Evolutionary conservation across 2,888 invertebrate species (phyloP).

Genomic region (Drosophila recens): DNA sequence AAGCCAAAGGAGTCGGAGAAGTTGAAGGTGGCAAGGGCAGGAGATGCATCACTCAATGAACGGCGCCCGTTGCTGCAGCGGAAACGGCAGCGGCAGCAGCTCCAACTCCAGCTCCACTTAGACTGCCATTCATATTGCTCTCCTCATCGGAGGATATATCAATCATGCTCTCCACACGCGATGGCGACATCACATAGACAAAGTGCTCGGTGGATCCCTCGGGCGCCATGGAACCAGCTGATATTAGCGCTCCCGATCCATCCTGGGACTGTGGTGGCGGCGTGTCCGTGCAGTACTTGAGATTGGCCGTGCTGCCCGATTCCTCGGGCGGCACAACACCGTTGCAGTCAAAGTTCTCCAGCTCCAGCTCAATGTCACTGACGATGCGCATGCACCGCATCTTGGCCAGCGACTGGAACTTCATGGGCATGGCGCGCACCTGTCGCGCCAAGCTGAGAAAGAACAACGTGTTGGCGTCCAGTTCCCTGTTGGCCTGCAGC

Average conservation of each 20-base stretch:
- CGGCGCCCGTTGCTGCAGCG: conserved; percentile 34
- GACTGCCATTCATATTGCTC: conserved; percentile 64
- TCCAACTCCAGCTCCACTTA: not conserved
- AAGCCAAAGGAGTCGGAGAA: not conserved
- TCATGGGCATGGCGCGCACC: conserved; percentile 84
- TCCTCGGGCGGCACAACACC: conserved; percentile 69
- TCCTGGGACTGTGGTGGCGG: conserved; percentile 74
- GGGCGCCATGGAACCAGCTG: conserved; percentile 48
- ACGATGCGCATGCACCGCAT: conserved; percentile 85
- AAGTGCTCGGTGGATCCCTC: conserved; percentile 83
- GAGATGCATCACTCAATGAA: conserved; percentile 29
- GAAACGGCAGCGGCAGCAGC: not conserved
- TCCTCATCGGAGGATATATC: conserved; percentile 85
- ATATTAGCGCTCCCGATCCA: conserved; percentile 41
- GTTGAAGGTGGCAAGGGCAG: not conserved
- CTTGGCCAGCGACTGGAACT: conserved; percentile 84
- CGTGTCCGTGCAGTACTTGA: conserved; percentile 80
- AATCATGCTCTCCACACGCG: conserved; percentile 85
- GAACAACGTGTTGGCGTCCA: conserved; percentile 84
- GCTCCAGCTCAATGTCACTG: conserved; percentile 84
- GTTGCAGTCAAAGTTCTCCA: conserved; percentile 83
- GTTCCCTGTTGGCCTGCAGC: conserved; percentile 83
- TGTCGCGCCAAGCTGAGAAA: conserved; percentile 84
- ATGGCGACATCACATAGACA: conserved; percentile 85
- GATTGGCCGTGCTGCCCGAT: conserved; percentile 56